Evolutionary conservation across 2,113 vertebrate species (phyloP).

Genomic region (Micronycteris hirsuta): DNA sequence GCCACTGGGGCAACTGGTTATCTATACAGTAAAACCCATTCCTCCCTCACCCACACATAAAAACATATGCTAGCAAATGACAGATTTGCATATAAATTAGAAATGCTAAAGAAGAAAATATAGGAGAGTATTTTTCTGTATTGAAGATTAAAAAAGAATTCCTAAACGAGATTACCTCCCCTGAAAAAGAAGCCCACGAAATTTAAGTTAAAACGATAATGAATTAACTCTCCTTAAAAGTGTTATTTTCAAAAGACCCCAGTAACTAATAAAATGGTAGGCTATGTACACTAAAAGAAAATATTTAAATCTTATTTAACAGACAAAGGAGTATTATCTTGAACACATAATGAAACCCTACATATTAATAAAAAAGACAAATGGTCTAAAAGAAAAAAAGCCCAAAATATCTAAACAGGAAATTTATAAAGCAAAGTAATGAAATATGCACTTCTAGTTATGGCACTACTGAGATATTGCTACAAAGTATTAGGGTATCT

Average conservation of each 20-base stretch:
- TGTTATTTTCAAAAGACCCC: neutral
- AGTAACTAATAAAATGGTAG: neutral
- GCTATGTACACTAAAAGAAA: neutral
- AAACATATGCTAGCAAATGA: neutral
- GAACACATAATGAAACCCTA: neutral
- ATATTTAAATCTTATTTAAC: neutral
- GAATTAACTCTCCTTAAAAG: neutral
- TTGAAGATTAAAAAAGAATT: neutral
- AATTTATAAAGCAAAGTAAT: neutral
- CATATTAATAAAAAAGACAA: neutral
- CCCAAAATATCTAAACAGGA: neutral
- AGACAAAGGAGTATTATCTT: neutral
- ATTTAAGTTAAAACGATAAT: neutral
- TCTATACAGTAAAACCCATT: neutral
- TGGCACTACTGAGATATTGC: neutral
- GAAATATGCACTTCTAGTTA: neutral
- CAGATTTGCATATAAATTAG: neutral
- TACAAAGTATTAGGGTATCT: neutral
- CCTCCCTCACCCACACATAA: neutral
- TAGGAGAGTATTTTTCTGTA: neutral
- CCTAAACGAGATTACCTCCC: neutral
- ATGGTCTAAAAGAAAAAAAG: neutral
- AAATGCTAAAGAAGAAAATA: neutral
- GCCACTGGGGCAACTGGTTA: neutral
- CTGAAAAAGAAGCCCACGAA: neutral